Evolutionary conservation across 2,113 vertebrate species (phyloP).

Genomic region (Cichladusa arquata): DNA sequence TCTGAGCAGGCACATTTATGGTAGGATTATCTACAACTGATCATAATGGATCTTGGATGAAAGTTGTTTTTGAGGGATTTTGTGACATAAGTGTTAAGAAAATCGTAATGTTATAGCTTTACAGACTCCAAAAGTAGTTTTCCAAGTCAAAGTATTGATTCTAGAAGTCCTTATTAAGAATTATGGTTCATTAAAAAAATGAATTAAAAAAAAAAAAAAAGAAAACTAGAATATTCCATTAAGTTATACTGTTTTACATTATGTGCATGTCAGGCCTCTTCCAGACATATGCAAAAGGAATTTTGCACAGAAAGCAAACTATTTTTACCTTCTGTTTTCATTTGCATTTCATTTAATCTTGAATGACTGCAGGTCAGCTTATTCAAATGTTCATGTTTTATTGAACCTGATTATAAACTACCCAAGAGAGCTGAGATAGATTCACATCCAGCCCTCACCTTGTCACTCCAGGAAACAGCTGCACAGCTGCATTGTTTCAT

Average conservation of each 20-base stretch:
- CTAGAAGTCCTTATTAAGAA: not conserved
- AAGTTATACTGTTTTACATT: not conserved
- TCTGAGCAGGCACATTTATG: not conserved
- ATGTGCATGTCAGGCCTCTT: not conserved
- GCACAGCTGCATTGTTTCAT: not conserved
- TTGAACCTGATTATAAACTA: not conserved
- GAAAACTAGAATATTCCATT: not conserved
- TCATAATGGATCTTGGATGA: not conserved
- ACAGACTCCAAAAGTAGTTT: not conserved
- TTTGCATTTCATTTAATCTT: not conserved
- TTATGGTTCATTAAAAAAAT: not conserved
- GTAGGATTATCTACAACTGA: not conserved
- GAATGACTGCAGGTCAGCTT: not conserved
- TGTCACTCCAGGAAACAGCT: not conserved
- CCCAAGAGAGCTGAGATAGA: not conserved
- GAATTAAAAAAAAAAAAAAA: not conserved
- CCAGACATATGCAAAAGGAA: not conserved
- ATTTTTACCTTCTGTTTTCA: not conserved
- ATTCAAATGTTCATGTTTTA: not conserved
- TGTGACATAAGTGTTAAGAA: not conserved
- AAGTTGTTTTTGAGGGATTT: not conserved
- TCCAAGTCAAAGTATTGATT: not conserved
- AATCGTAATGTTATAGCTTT: not conserved
- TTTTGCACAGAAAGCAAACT: not conserved
- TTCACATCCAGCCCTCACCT: not conserved